A percentile compares a stretch with the other conserved stretches of the same genome.
Conservation (phyloP, 2,888 invertebrate species). For the Pharmacophagus antenor region DNA sequence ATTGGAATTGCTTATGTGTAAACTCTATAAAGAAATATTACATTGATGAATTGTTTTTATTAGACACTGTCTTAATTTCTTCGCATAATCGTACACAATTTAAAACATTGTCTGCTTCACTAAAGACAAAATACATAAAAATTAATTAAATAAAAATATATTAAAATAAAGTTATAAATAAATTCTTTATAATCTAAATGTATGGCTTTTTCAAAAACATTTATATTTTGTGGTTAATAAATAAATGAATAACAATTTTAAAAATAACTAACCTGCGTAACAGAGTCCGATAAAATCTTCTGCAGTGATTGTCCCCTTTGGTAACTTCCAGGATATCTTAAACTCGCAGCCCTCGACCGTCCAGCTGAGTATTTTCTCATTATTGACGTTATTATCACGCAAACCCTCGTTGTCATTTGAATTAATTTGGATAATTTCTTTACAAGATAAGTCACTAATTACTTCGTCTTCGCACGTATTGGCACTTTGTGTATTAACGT, state of each 20-base stretch:
- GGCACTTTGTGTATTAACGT: slow-evolving; percentile 49
- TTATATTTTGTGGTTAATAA: no score
- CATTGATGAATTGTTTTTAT: no score
- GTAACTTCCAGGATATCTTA: slow-evolving; percentile 72
- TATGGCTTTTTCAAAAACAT: no score
- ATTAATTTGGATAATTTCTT: slow-evolving; percentile 41
- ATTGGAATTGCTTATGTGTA: background rate
- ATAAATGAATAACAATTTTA: no score
- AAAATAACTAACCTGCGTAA: slow-evolving; percentile 70
- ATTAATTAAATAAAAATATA: no score
- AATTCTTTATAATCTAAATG: no score
- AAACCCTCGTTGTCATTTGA: slow-evolving; percentile 34
- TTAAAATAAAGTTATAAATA: no score
- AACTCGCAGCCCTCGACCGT: slow-evolving; percentile 64
- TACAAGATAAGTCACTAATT: slow-evolving; percentile 52
- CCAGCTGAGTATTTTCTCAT: slow-evolving; percentile 46
- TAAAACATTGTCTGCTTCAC: no score
- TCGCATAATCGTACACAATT: no score
- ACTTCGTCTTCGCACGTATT: slow-evolving; percentile 46
- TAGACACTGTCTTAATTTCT: no score
- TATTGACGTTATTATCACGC: slow-evolving; percentile 28
- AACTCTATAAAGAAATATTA: no score
- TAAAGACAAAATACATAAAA: no score
- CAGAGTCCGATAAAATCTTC: slow-evolving; percentile 80
- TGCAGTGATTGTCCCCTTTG: slow-evolving; percentile 55